Conservation (phyloP, 2,888 invertebrate genomes). For the Eurytoma adleriae region DNA sequence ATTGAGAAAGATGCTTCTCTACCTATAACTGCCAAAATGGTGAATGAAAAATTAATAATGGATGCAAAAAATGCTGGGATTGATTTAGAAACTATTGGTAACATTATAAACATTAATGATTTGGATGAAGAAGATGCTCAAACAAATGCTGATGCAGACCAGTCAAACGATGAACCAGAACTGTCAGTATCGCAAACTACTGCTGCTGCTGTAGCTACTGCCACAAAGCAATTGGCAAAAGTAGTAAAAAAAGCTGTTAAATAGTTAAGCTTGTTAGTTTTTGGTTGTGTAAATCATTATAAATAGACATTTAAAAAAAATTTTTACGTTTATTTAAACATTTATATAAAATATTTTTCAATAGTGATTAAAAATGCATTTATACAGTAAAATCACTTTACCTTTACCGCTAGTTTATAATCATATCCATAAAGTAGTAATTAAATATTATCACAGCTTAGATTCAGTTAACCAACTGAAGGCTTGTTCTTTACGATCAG, state of each 20-base stretch:
- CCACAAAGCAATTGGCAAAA: conserved; percentile 22
- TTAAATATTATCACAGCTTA: conserved; percentile 81
- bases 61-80: conserved; percentile 50
- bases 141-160: not conserved
- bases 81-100: conserved; percentile 27
- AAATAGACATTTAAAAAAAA: conserved; percentile 2
- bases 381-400: not conserved
- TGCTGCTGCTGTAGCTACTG: conserved; percentile 12
- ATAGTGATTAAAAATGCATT: no score
- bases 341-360: conserved; percentile 16
- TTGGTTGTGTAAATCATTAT: not conserved
- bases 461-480: conserved; percentile 96
- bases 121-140: not conserved
- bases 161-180: not conserved
- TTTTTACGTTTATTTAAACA: conserved; percentile 33
- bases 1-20: conserved; percentile 43
- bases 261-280: not conserved
- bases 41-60: conserved; percentile 45
- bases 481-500: conserved; percentile 93
- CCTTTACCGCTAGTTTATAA: not conserved
- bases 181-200: not conserved
- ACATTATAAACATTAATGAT: not conserved
- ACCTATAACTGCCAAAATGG: conserved; percentile 29
- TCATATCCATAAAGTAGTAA: not conserved
- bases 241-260: conserved; percentile 2